Evolutionary conservation across 35 echinoderm and acorn worm genomes (phyloP).

Genomic region (Holothuria glaberrima): DNA sequence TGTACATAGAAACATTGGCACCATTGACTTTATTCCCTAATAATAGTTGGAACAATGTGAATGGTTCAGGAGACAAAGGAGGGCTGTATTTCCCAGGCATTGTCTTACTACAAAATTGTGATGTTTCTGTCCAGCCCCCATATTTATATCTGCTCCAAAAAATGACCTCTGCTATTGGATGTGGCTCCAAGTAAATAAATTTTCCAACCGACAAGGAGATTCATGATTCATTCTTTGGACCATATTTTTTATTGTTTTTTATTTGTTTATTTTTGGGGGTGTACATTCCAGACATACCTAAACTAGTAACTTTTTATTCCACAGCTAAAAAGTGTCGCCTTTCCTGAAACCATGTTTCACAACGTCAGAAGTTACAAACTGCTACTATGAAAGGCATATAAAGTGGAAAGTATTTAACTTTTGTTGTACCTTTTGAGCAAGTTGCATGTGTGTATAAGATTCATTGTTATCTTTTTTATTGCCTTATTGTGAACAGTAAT

Average conservation of each 20-base stretch:
- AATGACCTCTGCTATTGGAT: no score
- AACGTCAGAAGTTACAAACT: background rate
- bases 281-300: background rate
- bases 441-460: background rate
- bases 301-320: background rate
- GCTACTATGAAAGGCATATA: background rate
- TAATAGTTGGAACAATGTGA: no score
- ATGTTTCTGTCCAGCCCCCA: no score
- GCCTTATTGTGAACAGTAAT: background rate
- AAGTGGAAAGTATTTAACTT: background rate
- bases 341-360: background rate
- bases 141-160: no score
- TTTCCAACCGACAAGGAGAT: background rate
- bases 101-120: no score
- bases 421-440: background rate
- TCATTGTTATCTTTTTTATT: background rate
- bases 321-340: conserved; percentile 29
- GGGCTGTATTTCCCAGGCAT: no score
- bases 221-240: no score
- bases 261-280: background rate
- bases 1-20: no score
- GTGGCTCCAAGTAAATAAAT: no score
- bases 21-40: no score
- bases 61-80: no score
- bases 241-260: background rate